These are phyloP conservation scores for Ormyrus pomaceus DNA, from an alignment of 2,888 invertebrate species.

Conservation along the genomic window DNA sequence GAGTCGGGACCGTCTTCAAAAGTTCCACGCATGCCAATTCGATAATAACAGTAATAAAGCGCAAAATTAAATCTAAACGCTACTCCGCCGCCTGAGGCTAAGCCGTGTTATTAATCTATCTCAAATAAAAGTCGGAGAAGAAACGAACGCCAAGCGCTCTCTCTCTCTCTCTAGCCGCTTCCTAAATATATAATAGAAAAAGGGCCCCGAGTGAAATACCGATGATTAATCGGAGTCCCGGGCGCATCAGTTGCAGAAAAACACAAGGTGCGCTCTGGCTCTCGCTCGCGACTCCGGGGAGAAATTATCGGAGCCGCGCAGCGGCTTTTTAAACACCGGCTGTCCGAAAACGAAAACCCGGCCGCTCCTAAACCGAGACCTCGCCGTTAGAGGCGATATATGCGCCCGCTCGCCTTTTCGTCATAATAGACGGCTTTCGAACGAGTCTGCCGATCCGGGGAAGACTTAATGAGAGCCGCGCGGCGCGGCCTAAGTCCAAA, in stretches of 20 bases:
- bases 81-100: constrained; percentile 9
- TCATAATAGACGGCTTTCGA: constrained; percentile 54
- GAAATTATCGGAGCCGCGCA: constrained; percentile 37
- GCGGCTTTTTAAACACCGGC: constrained; percentile 52
- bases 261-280: constrained; percentile 42
- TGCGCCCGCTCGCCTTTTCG: constrained; percentile 7
- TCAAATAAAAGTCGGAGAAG: constrained; percentile 34
- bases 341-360: constrained; percentile 40
- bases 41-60: constrained; percentile 52
- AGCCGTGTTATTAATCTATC: constrained; percentile 53
- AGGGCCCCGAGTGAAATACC: constrained; percentile 34
- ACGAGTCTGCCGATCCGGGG: constrained; percentile 8
- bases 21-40: constrained; percentile 50
- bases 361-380: background rate
- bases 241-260: constrained; percentile 54
- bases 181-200: constrained; percentile 27
- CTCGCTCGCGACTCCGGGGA: background rate
- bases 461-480: constrained; percentile 49
- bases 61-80: constrained; percentile 47
- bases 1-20: background rate
- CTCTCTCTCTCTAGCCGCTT: background rate
- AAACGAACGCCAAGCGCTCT: constrained; percentile 5
- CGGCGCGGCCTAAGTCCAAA: constrained; percentile 13
- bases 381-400: constrained; percentile 1
- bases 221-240: constrained; percentile 53